Evolutionary conservation across 2,888 invertebrate genomes (phyloP).

Genomic region (Lacanobia oleracea): DNA sequence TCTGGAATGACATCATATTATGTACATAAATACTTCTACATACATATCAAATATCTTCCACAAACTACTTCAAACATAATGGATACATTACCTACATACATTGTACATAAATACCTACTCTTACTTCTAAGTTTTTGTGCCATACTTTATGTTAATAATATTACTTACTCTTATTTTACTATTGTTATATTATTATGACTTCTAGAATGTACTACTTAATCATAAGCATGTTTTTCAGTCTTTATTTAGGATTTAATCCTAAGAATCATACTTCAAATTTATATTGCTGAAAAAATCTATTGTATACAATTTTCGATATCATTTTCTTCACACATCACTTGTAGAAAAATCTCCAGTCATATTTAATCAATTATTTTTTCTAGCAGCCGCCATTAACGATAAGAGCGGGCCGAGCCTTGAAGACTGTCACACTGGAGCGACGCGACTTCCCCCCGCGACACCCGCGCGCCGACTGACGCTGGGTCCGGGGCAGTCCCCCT

Average conservation of each 20-base stretch:
- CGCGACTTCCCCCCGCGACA: constrained; percentile 59
- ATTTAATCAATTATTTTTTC: constrained; percentile 39
- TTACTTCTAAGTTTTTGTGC: constrained; percentile 56
- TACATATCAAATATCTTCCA: constrained; percentile 54
- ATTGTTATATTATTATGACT: constrained; percentile 26
- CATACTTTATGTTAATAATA: constrained; percentile 46
- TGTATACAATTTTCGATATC: constrained; percentile 41
- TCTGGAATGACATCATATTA: constrained; percentile 57
- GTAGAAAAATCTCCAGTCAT: neutral
- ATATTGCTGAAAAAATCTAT: constrained; percentile 9
- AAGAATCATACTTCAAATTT: constrained; percentile 25
- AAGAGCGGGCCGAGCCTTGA: constrained; percentile 81
- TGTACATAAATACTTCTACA: constrained; percentile 57
- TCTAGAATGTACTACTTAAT: constrained; percentile 32
- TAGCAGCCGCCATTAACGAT: constrained; percentile 89
- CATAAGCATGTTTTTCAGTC: constrained; percentile 52
- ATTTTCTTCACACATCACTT: constrained; percentile 38
- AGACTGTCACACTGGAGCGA: constrained; percentile 76
- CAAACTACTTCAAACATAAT: constrained; percentile 55
- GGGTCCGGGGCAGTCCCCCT: constrained; percentile 59
- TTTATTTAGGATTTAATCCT: constrained; percentile 19
- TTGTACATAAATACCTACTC: constrained; percentile 53
- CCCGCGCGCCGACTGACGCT: constrained; percentile 34
- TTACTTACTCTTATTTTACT: constrained; percentile 27
- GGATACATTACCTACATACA: constrained; percentile 58